Evolutionary conservation across 2,888 invertebrate genomes (phyloP).

Genomic region (Nymphalis polychloros): DNA sequence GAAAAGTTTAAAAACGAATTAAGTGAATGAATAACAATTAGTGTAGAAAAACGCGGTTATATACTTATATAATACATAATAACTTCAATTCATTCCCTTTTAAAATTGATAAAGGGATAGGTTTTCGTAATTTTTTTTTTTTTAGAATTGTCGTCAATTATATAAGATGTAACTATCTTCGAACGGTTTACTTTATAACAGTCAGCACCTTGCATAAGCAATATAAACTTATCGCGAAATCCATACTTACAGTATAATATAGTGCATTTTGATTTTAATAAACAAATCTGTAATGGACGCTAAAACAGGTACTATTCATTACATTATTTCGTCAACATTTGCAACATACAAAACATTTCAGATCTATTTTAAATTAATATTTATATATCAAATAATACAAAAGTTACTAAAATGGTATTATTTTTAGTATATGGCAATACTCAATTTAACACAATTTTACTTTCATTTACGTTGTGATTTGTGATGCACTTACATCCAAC

Average conservation of each 20-base stretch:
- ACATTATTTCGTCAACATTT: slow-evolving; percentile 5
- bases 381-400: not conserved
- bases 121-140: not conserved
- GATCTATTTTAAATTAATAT: not conserved
- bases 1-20: not conserved
- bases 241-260: not conserved
- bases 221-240: not conserved
- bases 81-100: not conserved
- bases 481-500: slow-evolving; percentile 8
- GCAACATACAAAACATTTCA: not conserved
- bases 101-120: not conserved
- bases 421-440: slow-evolving; percentile 11
- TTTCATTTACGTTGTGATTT: not conserved
- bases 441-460: not conserved
- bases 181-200: not conserved
- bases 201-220: slow-evolving; percentile 11
- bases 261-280: slow-evolving; percentile 2
- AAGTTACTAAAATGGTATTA: slow-evolving; percentile 21
- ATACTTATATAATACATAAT: not conserved
- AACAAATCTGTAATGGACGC: slow-evolving; percentile 39
- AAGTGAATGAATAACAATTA: not conserved
- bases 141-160: not conserved
- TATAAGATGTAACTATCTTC: not conserved
- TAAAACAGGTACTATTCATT: slow-evolving; percentile 37
- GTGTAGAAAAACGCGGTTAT: not conserved